Conservation (phyloP, 2,797 vertebrate species). For the Okamejei kenojei region DNA sequence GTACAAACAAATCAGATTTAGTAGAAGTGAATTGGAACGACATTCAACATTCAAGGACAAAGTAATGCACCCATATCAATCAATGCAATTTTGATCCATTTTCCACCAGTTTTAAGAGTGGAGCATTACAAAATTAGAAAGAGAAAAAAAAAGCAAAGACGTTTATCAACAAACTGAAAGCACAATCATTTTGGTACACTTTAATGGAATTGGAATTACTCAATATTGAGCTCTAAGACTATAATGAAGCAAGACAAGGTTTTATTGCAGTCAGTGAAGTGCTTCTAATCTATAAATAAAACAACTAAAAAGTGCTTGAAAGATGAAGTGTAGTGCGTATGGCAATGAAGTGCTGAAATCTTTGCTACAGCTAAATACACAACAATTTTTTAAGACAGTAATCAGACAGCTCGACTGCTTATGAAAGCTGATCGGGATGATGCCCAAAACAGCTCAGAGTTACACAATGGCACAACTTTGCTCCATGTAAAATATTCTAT, state of each 20-base stretch:
- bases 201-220: constrained; percentile 18
- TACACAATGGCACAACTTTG: neutral
- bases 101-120: neutral
- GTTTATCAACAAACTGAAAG: neutral
- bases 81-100: neutral
- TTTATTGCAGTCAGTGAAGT: constrained; percentile 14
- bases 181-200: neutral
- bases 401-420: neutral
- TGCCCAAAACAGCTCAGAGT: neutral
- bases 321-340: neutral
- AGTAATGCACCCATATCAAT: neutral
- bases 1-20: neutral
- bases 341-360: neutral
- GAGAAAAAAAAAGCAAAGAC: neutral
- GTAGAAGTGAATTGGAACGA: neutral
- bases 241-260: constrained; percentile 4
- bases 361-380: neutral
- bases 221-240: neutral
- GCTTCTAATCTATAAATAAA: constrained; percentile 10
- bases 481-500: neutral
- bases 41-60: neutral
- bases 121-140: constrained; percentile 16
- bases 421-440: neutral
- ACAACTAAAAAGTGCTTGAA: neutral
- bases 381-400: neutral